Evolutionary conservation across 2,888 invertebrate genomes (phyloP).

Genomic region (Latheticus oryzae): DNA sequence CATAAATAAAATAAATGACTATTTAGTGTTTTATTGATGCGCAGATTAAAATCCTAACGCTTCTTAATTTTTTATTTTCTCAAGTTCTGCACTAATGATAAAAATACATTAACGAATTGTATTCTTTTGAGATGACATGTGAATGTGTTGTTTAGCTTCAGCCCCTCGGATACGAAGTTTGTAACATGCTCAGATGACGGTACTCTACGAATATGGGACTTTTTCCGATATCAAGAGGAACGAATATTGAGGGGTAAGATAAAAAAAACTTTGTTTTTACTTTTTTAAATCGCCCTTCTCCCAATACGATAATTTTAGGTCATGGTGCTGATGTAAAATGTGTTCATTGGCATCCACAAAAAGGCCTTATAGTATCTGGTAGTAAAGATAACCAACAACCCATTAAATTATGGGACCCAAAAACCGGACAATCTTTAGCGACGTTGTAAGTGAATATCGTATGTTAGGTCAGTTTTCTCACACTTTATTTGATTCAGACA

Average conservation of each 20-base stretch:
- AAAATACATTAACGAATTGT: conserved; percentile 20
- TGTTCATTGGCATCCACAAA: conserved; percentile 99
- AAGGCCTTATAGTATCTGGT: conserved; percentile 95
- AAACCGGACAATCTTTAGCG: conserved; percentile 92
- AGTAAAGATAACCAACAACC: conserved; percentile 99
- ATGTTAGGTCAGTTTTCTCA: too few species aligned
- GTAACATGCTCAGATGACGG: conserved; percentile 99
- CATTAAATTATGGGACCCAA: conserved; percentile 99
- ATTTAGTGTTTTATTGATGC: conserved; percentile 40
- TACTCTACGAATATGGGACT: conserved; percentile 98
- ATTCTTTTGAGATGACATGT: conserved; percentile 38
- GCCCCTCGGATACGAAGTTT: conserved; percentile 98
- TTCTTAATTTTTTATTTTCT: conserved; percentile 11
- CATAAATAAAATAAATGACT: conserved; percentile 45
- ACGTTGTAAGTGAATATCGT: conserved; percentile 83
- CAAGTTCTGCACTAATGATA: conserved; percentile 50
- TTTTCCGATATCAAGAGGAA: conserved; percentile 96
- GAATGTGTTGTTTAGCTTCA: conserved; percentile 80
- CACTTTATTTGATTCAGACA: conserved; percentile 73
- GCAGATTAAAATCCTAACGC: conserved; percentile 14
- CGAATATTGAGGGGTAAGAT: conserved; percentile 84
- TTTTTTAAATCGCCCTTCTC: too few species aligned
- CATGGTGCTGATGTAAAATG: conserved; percentile 99
- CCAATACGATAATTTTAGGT: conserved; percentile 68
- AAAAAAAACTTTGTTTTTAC: too few species aligned